These are phyloP conservation scores for Allacma fusca DNA, from an alignment of 2,888 invertebrate genomes.

Conservation along the genomic window DNA sequence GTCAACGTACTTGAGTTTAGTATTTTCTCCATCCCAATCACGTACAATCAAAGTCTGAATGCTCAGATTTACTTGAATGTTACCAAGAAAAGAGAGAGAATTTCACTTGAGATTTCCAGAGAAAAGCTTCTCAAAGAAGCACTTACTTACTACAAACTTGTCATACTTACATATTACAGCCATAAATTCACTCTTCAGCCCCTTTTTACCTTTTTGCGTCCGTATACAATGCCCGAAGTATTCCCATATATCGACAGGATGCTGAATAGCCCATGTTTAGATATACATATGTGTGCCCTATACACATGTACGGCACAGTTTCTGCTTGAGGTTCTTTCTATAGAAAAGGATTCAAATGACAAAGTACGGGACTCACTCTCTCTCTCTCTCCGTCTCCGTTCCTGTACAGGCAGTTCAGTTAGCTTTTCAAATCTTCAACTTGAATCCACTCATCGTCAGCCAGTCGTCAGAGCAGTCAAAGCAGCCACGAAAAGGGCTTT, in stretches of 20 bases:
- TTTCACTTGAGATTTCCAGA: constrained; percentile 3
- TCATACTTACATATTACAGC: background rate
- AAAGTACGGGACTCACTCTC: no score
- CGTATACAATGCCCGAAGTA: no score
- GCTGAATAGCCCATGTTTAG: no score
- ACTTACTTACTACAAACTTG: background rate
- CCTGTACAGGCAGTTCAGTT: background rate
- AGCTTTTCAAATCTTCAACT: constrained; percentile 13
- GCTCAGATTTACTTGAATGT: constrained; percentile 16
- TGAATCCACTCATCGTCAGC: constrained; percentile 30
- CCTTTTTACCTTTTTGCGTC: background rate
- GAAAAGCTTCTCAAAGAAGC: background rate
- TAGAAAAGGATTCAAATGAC: no score
- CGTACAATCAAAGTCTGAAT: constrained; percentile 19
- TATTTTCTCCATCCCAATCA: constrained; percentile 7
- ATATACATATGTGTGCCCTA: no score
- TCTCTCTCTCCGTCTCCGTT: no score
- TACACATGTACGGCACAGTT: no score
- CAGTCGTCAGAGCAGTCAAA: constrained; percentile 16
- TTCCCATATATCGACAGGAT: no score
- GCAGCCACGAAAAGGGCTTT: constrained; percentile 20
- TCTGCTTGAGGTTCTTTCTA: no score
- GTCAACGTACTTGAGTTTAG: background rate
- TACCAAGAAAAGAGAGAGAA: background rate
- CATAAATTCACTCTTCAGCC: no score